These are phyloP conservation scores for Liopterus haemorrhoidalis DNA, from an alignment of 2,888 invertebrate species.

Conservation along the genomic window DNA sequence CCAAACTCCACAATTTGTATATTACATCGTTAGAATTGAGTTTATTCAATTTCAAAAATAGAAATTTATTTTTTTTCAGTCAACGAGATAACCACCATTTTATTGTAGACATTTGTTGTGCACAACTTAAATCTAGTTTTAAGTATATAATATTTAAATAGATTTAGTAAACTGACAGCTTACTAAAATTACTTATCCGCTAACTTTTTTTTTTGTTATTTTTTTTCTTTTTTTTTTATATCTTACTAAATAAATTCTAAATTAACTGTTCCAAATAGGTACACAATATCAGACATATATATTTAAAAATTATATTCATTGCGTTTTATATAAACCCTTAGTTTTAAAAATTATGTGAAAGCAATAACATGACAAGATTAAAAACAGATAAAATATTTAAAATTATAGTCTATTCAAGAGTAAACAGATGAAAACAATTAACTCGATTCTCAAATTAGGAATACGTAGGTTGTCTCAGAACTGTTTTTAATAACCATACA, in stretches of 20 bases:
- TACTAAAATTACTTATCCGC: conserved; percentile 33
- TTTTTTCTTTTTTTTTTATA: conserved; percentile 35
- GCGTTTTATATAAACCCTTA: conserved; percentile 23
- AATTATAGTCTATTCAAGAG: no score
- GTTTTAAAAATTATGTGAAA: no score
- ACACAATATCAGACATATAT: conserved; percentile 46
- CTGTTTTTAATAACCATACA: no score
- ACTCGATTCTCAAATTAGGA: no score
- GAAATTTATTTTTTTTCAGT: conserved; percentile 19
- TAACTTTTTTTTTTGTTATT: conserved; percentile 36
- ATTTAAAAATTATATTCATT: conserved; percentile 27
- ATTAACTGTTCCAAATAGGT: conserved; percentile 42
- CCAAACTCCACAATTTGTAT: conserved; percentile 8
- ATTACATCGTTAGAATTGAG: conserved; percentile 11
- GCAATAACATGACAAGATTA: no score
- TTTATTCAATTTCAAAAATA: conserved; percentile 21
- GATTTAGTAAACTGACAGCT: conserved; percentile 46
- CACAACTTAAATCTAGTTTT: conserved; percentile 23
- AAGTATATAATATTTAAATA: conserved; percentile 42
- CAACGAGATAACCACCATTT: conserved; percentile 20
- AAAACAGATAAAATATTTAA: no score
- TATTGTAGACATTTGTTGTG: conserved; percentile 24
- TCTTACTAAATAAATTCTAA: conserved; percentile 37
- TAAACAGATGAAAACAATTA: no score
- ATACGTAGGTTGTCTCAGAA: no score